Percentiles rank a stretch among this genome's conserved stretches.
phyloP scores from a whole-genome alignment of 2,888 invertebrate genomes.

The Plebejus anna region DNA sequence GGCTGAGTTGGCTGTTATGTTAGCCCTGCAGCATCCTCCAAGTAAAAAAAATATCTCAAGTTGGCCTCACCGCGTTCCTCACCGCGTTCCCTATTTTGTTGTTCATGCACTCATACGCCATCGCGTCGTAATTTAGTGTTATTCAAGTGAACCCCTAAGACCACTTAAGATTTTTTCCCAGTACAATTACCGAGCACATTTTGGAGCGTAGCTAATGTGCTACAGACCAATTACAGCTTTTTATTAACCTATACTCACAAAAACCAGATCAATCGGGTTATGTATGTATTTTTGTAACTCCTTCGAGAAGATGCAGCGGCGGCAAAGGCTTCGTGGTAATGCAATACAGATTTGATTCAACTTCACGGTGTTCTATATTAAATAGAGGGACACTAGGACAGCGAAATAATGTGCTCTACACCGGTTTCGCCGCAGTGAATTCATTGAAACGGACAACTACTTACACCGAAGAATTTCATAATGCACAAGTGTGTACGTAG shows the following conservation, averaged over 20 bases:
- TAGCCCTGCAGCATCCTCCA: not conserved
- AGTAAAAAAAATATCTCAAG: not conserved
- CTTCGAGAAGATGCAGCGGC: not conserved
- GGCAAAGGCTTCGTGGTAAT: not conserved
- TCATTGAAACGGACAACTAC: not conserved
- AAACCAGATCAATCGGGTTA: slow-evolving; percentile 1
- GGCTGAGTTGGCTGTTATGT: too few relatives aligned
- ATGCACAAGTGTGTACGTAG: not conserved
- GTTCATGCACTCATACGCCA: slow-evolving; percentile 1
- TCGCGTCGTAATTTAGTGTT: slow-evolving; percentile 11
- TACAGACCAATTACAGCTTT: not conserved
- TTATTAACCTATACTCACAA: slow-evolving; percentile 5
- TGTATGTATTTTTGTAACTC: not conserved
- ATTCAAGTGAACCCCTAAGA: slow-evolving; percentile 14
- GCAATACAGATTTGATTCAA: not conserved
- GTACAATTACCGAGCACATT: slow-evolving; percentile 21
- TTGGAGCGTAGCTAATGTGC: slow-evolving; percentile 16
- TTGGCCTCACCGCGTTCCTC: not conserved
- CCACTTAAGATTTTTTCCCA: slow-evolving; percentile 16
- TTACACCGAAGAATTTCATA: not conserved
- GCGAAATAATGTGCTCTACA: not conserved
- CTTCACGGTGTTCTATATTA: not conserved
- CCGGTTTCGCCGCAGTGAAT: not conserved
- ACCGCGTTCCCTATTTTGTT: not conserved
- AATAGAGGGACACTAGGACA: not conserved